Conservation (phyloP, 2,888 invertebrate genomes). For the Trissolcus brochymenae region DNA sequence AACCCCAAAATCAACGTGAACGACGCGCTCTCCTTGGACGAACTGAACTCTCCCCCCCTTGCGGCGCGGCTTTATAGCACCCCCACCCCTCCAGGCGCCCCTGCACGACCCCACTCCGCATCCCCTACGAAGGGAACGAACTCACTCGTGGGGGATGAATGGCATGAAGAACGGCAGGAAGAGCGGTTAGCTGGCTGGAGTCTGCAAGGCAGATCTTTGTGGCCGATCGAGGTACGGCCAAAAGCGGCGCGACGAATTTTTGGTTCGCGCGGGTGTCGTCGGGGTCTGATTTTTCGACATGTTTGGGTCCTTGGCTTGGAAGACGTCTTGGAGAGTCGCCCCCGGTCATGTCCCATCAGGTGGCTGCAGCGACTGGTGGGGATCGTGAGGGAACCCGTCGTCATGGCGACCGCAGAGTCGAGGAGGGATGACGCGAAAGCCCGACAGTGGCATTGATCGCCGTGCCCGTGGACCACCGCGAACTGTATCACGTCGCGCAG, state of each 20-base stretch:
- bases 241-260: not conserved
- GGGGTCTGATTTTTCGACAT: not conserved
- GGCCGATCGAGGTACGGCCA: not conserved
- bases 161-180: constrained; percentile 37
- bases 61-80: constrained; percentile 73
- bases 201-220: not conserved
- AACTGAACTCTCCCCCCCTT: constrained; percentile 76
- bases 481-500: constrained; percentile 64
- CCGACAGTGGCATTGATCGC: constrained; percentile 74
- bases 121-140: constrained; percentile 63
- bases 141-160: constrained; percentile 66
- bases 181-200: constrained; percentile 2
- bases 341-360: constrained; percentile 65
- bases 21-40: constrained; percentile 74
- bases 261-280: not conserved
- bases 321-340: constrained; percentile 53
- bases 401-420: constrained; percentile 66
- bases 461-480: constrained; percentile 69
- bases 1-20: constrained; percentile 65
- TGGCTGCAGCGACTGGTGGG: constrained; percentile 58
- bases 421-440: constrained; percentile 64
- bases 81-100: constrained; percentile 74
- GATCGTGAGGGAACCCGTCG: constrained; percentile 71
- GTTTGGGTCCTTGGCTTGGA: constrained; percentile 35
- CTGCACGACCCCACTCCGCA: constrained; percentile 65